Percentiles rank a stretch among this genome's conserved stretches.
These are phyloP conservation scores for Oryzias celebensis DNA, from an alignment of 2,113 vertebrate genomes.

Conservation along the genomic window DNA sequence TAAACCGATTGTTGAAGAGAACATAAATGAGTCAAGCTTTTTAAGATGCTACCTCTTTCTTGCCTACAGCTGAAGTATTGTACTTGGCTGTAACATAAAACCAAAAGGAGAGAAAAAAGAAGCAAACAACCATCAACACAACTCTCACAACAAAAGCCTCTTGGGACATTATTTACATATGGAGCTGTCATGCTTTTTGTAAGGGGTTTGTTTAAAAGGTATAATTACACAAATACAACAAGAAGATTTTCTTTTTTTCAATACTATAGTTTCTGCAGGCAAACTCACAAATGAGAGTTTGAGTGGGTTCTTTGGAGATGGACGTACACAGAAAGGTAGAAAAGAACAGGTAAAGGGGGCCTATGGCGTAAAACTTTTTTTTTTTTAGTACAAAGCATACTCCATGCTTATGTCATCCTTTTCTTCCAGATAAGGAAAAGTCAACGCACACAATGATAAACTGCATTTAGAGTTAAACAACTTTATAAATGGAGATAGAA, in stretches of 20 bases:
- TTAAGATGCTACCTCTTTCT: constrained; percentile 89
- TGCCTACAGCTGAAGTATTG: constrained; percentile 91
- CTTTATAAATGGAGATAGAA: constrained; percentile 55
- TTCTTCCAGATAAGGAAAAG: constrained; percentile 70
- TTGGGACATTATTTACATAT: constrained; percentile 97
- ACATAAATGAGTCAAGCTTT: constrained; percentile 92
- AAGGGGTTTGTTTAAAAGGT: constrained; percentile 89
- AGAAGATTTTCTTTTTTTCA: constrained; percentile 74
- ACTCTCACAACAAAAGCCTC: constrained; percentile 94
- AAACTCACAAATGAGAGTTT: constrained; percentile 87
- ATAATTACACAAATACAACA: constrained; percentile 95
- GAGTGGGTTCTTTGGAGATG: constrained; percentile 89
- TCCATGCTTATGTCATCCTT: constrained; percentile 54
- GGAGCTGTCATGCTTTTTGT: constrained; percentile 94
- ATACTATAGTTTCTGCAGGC: constrained; percentile 83
- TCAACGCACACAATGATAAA: constrained; percentile 64
- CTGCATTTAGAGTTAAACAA: constrained; percentile 58
- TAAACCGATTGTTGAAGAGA: constrained; percentile 89
- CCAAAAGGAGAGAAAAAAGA: constrained; percentile 70
- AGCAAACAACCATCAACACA: constrained; percentile 95
- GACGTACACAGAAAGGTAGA: constrained; percentile 66
- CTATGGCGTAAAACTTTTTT: constrained; percentile 42
- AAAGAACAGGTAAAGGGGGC: constrained; percentile 41
- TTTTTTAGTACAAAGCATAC: constrained; percentile 44
- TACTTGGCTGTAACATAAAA: constrained; percentile 79